Base-by-base conservation (phyloP, 2,888 invertebrate genomes). In the Nymphalis polychloros region DNA sequence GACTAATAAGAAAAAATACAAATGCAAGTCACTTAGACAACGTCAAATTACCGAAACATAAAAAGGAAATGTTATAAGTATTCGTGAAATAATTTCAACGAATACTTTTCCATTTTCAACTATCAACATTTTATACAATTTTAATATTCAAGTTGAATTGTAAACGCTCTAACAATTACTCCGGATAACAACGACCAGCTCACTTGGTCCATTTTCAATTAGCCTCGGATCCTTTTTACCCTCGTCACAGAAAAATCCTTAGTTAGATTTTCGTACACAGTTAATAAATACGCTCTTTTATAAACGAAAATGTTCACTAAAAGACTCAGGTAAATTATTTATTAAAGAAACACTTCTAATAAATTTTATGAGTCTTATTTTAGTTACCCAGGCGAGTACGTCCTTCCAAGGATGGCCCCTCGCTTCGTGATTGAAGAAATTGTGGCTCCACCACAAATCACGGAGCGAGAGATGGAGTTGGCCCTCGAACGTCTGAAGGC, bases 201-300 rank as follows among this genome's bases (percentile, higher is more conserved):
- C 65, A 59, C 64, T 71, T 60, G 69, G 79, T 77, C 77, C 76
- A 77, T 77, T 81, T 87, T 87, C 86, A 87, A 86, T 87, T 87
- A 87, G 80, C 71, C 65, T 77, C 65, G 67, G 76, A 71, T 72
- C 75, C 74, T 76, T 77, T 70, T 73, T 71, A 88, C 88, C 88
- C 88, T 85, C 78, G 87, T 88, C 87, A 88, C 74, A 77, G 76
- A 83, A 81, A 81, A 83, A 82, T 81, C 81, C 81, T 78, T 78
- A 74, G 66, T 78, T 77, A 81, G 78, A 76, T 79, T 77, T 77
- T 77, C 77, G 67, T 71, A 76, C 73, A 75, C 79, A 81, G 81
- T 81, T 84, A 81, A 85, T 84, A 87, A 82, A 84, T 85, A 83
- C 77, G 62, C 74, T 79, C 77, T 76, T 81, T 80, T 79, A 80